Base-by-base conservation (phyloP, 2,797 vertebrate genomes). In the Paedocypris micromegethes region DNA sequence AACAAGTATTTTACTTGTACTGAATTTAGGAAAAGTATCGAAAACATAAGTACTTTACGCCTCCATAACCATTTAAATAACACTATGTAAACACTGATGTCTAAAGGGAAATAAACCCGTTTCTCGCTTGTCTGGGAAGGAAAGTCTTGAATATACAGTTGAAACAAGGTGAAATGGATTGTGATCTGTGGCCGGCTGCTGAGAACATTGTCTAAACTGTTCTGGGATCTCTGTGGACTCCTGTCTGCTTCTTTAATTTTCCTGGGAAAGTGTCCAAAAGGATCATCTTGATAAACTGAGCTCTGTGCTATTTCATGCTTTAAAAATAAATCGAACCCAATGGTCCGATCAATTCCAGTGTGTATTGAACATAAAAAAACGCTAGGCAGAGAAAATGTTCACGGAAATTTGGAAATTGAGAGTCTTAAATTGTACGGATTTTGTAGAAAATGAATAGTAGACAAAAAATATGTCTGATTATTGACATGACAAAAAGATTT, bases 211-310 rank as follows among this genome's bases (percentile, higher is more conserved):
- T 68, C 54, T 53, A 58, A 66, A 55, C 39, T 48, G 50, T 38
- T 44, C 41, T 43, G 9, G 9, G 53, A 47, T 67, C 75, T 67
- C 64, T 5, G 39, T 56, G 71, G 75, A 67, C 38, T 47, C 62
- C 56, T 66, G 39, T 72, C 48, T 65, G 62, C 47, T 61, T 58
- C 68, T 64, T 61, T 73, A 69, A 76, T 76, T 66, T 76, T 67
- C 68, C 75, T 76, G 72, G 75, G 75, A 76, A 73, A 76, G 70
- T 73, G 75, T 67, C 75, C 75, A 76, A 73, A 70, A 70, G 68
- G 55, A 70, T 61, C 67, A 73, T 58, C 40, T 60, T 73, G 67
- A 73, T 73, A 64, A 73, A 73, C 66, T 76, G 55, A 41, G 71
- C 63, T 40, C 56, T 47, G 66, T 63, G 62, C 57, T 63, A 73